Base-by-base conservation (phyloP, 2,888 invertebrate genomes). In the Oscheius sp. region DNA sequence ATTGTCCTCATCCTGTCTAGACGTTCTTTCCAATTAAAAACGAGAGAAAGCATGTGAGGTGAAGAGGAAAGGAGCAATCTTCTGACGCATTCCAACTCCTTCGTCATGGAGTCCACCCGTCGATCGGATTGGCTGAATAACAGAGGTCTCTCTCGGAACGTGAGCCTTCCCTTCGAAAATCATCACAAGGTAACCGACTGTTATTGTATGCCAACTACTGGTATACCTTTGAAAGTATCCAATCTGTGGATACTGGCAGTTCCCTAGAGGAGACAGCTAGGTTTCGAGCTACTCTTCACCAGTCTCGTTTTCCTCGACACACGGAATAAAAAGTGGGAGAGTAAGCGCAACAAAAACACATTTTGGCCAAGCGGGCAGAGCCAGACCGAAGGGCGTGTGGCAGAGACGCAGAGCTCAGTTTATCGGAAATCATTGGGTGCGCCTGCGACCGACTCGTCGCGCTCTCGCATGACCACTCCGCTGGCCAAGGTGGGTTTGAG, bases 391-490 rank as follows among this genome's bases (percentile, higher is more conserved):
- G 33, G 51, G 48, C 58, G 51, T 37, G n/a, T 47, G 70, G 33
- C 63, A 72, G 72, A 72, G 72, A 75, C 75, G 71, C 70, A 75
- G 65, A 51, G 60, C 42, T 21, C 33, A 32, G 68, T 55, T 78
- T 79, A 79, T 81, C 74, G 79, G 79, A 80, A 80, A 82, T 82
- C 80, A 79, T 80, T 79, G 78, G 80, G 75, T 42, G 72, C 59
- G 74, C 70, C 42, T 37, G 68, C 68, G 55, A 55, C 68, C 55
- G 68, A 55, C 68, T 55, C 68, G 68, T 57, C 70, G 71, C 71
- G 70, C 60, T 74, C 53, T 74, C 68, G 74, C 68, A 74, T 74
- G 74, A 74, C 74, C 74, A 74, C 68, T 68, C 66, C 74, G 58
- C 68, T 74, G 68, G 74, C 68, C 68, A 74, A 74, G 74, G 74